Base-by-base conservation (phyloP, 2,113 vertebrate genomes). In the Actenoides lindsayi region DNA sequence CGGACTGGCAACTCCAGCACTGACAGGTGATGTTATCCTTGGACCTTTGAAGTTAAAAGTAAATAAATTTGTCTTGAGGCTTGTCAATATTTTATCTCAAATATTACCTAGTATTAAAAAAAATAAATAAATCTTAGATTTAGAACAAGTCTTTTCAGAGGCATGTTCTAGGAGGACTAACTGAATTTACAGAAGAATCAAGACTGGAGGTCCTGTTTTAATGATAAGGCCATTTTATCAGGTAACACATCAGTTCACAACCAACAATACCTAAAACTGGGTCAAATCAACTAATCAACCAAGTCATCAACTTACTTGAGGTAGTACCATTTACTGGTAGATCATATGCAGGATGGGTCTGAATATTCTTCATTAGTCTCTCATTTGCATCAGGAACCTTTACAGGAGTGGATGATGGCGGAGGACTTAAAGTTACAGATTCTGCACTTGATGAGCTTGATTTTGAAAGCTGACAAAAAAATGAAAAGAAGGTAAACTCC, bases 351-450 rank as follows among this genome's bases (percentile, higher is more conserved):
- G 98, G 95, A 33, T 98, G 98, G 67, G 96, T 57, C 88, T 98
- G 98, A 59, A 97, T 51, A 28, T 98, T 98, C 80, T 98, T 99
- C 89, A 94, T 92, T 81, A 93, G 92, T 84, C 97, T 98, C 78
- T 99, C 98, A 91, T 86, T 94, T 85, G 96, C 95, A 88, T 99
- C 99, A 51, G 98, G 96, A 48, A 98, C 98, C 96, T 97, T 97
- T 78, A 89, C 81, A 96, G 96, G 83, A 89, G 93, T 83, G 69
- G 91, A 94, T 42, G 96, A 70, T 48, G 87, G 69, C 56, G 93
- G 93, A 71, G 89, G 76, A 96, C 90, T 98, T 69, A 95, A 85
- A 94, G 79, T 87, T 92, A 95, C 35, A 95, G 96, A 91, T 79
- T 98, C 98, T 90, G 86, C 35, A 68, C 80, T 95, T 62, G 96